A percentile compares a stretch with the other conserved stretches of the same genome.
Evolutionary conservation across 1,140 invertebrate genomes (phyloP).

Genomic region (Drosophila kohkoa): DNA sequence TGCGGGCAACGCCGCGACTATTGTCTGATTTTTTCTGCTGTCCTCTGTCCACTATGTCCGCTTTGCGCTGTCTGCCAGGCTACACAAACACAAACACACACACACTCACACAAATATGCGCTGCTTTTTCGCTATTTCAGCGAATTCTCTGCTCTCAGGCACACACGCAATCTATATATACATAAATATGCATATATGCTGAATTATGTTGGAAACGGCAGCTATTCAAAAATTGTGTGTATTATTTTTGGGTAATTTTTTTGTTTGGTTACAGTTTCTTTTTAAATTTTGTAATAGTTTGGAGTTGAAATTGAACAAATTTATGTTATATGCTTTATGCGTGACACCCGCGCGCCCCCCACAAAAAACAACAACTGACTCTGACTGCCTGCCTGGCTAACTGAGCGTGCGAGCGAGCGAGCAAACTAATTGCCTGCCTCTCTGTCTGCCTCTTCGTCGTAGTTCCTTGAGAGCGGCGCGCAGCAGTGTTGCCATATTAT

Average conservation of each 20-base stretch:
- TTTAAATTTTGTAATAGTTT: constrained; percentile 1
- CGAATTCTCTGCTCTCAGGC: constrained; percentile 25
- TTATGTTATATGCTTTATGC: constrained; percentile 10
- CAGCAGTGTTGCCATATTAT: constrained; percentile 19
- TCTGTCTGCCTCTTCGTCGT: constrained; percentile 1
- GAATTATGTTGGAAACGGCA: constrained; percentile 10
- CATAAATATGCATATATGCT: background rate
- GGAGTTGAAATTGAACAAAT: background rate
- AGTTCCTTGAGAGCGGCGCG: constrained; percentile 11
- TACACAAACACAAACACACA: constrained; percentile 2
- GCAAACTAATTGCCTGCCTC: constrained; percentile 26
- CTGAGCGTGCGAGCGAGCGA: constrained; percentile 20
- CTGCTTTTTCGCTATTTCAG: constrained; percentile 51
- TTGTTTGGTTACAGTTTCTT: background rate
- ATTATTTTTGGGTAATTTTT: constrained; percentile 2
- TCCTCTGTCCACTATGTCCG: constrained; percentile 9
- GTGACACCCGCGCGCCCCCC: constrained; percentile 33
- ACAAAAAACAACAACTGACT: constrained; percentile 25
- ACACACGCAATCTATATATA: constrained; percentile 8
- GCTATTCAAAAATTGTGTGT: constrained; percentile 3
- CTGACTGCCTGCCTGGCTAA: background rate
- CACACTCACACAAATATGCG: background rate
- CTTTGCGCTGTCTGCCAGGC: constrained; percentile 12
- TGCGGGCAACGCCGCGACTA: constrained; percentile 16
- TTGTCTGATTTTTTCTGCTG: constrained; percentile 17